phyloP scores from a whole-genome alignment of 2,113 vertebrate genomes.

The Platysternon megacephalum region DNA sequence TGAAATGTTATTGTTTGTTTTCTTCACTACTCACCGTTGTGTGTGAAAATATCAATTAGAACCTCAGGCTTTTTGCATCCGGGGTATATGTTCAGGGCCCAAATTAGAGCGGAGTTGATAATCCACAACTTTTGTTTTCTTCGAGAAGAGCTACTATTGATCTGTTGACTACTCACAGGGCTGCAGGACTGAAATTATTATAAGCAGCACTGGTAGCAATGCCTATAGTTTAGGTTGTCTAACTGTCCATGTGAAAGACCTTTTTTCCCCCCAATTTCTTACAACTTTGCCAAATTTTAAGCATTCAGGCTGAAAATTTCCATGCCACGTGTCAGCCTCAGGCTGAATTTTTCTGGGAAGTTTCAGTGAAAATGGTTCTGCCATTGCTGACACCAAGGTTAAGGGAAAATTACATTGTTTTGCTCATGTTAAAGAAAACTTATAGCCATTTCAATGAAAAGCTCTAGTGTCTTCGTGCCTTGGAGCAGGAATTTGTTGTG shows the following conservation, averaged over 20 bases:
- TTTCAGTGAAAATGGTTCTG: background rate
- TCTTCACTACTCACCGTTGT: background rate
- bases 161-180: background rate
- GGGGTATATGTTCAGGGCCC: background rate
- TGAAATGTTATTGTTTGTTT: background rate
- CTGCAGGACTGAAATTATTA: background rate
- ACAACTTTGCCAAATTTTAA: background rate
- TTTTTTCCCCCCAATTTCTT: background rate
- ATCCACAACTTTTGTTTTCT: background rate
- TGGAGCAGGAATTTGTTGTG: background rate
- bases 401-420: background rate
- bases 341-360: background rate
- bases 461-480: background rate
- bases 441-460: background rate
- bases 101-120: background rate
- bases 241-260: background rate
- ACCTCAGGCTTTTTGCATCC: background rate
- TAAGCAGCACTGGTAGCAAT: background rate
- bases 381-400: background rate
- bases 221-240: background rate
- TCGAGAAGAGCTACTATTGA: background rate
- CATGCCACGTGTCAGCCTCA: background rate
- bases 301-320: background rate
- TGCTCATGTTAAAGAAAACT: background rate
- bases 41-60: background rate